These are phyloP conservation scores for Misgurnus anguillicaudatus DNA, from an alignment of 2,113 vertebrate species.

Conservation along the genomic window DNA sequence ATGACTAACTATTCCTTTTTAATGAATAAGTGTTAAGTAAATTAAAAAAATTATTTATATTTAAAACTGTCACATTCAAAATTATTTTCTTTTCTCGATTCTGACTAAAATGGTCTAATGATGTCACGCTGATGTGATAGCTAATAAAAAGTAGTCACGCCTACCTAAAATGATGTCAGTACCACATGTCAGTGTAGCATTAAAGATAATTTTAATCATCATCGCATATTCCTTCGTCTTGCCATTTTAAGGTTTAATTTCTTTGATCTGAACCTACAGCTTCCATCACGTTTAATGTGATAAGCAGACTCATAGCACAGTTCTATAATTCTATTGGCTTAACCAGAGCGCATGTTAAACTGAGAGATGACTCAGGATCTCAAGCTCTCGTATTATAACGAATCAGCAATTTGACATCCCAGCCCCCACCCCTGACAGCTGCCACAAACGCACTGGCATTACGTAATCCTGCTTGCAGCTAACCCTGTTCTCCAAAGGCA, in stretches of 20 bases:
- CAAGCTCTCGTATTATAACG: not conserved
- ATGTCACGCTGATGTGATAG: not conserved
- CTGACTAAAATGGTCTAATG: not conserved
- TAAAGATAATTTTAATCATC: too few species aligned
- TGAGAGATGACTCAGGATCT: constrained; percentile 29
- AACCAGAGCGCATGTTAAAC: constrained; percentile 23
- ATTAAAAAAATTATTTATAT: too few species aligned
- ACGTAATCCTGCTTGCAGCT: constrained; percentile 35
- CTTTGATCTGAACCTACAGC: too few species aligned
- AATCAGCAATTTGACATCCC: constrained; percentile 8
- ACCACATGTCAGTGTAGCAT: not conserved
- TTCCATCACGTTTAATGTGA: too few species aligned
- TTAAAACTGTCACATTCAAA: too few species aligned
- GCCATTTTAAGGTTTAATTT: too few species aligned
- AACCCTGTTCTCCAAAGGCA: constrained; percentile 7
- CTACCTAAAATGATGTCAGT: not conserved
- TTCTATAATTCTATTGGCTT: not conserved
- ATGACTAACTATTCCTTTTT: too few species aligned
- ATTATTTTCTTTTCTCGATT: not conserved
- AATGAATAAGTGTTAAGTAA: too few species aligned
- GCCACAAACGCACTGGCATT: constrained; percentile 4
- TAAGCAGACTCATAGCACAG: not conserved
- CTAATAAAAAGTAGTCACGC: not conserved
- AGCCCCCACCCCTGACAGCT: constrained; percentile 23
- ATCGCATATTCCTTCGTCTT: too few species aligned